Evolutionary conservation across 2,113 vertebrate genomes (phyloP), one percentile per base, ranked within the genome.

Genomic region (Rhinoderma darwinii): DNA sequence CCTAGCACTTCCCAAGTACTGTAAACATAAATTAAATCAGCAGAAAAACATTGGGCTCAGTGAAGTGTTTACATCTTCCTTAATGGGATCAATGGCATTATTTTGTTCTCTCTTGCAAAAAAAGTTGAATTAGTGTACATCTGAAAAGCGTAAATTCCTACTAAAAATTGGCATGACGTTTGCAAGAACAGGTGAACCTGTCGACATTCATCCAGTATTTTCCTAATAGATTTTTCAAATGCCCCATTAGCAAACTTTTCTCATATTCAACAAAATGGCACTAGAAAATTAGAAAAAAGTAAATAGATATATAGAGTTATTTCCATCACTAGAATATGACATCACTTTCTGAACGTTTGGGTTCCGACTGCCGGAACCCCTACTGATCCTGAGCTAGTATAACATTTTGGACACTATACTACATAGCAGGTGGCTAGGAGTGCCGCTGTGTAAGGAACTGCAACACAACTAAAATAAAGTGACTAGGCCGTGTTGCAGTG

Each of bases 51-150:
- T 44, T 44, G 39, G 37, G 72, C 39, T 43, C 72, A 43, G 39
- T 43, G 72, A 74, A 39, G 68, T 72, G 68, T 72, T 39, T 63
- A 25, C 50, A 68, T 68, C 80, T 15, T 59, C 39, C n/a, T 68
- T 68, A 82, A 82, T 82, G 80, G 17, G 17, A 47, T 63, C 30
- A 47, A 47, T 82, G 43, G 30, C 15, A 66, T 61, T 41, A 82
- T 43, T 43, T 25, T 37, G 17, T 37, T n/a, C 56, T 82, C 66
- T 39, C 56, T 63, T 54, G 35, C 20, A 68, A 41, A 68, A 82
- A 43, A 47, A 15, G 17, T 41, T 25, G 27, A 68, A 83, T 68
- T 37, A 68, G 30, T 44, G 39, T 22, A 68, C 61, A 32, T 41
- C 59, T 43, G 9, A 47, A 32, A 82, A 82, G 18, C 79, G 63